These are phyloP conservation scores for Muntiacus reevesi DNA, from an alignment of 2,113 vertebrate species.

Conservation along the genomic window DNA sequence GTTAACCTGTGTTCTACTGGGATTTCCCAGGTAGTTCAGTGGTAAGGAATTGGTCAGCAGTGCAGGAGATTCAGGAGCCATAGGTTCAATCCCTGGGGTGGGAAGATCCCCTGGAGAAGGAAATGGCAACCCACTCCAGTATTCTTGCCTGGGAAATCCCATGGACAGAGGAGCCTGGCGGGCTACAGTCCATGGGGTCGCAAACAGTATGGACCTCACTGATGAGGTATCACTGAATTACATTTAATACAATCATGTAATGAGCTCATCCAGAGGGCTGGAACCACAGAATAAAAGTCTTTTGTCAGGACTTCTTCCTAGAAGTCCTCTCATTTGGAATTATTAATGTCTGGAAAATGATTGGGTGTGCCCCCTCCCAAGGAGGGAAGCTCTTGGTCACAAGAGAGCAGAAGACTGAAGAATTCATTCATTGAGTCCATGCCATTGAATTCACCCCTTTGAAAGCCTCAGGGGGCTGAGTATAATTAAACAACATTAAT, in stretches of 20 bases:
- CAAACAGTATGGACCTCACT: background rate
- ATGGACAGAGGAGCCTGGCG: background rate
- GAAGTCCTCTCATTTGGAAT: background rate
- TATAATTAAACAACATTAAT: conserved; percentile 67
- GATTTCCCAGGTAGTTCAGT: background rate
- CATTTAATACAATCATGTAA: background rate
- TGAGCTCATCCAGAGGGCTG: background rate
- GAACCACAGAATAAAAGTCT: background rate
- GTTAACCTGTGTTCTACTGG: background rate
- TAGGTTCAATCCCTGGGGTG: background rate
- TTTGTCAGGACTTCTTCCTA: no score
- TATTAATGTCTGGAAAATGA: background rate
- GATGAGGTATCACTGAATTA: background rate
- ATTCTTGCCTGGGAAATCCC: background rate
- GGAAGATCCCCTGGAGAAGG: background rate
- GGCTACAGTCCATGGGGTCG: background rate
- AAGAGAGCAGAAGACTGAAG: background rate
- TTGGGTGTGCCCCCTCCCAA: background rate
- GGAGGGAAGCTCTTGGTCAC: background rate
- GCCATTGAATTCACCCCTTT: background rate
- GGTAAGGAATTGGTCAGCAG: background rate
- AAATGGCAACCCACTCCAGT: background rate
- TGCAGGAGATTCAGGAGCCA: background rate
- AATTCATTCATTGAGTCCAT: background rate
- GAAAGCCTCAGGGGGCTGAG: conserved; percentile 25